Conservation (phyloP, 2,797 vertebrate species). For the Mormyrus proboscirostris region DNA sequence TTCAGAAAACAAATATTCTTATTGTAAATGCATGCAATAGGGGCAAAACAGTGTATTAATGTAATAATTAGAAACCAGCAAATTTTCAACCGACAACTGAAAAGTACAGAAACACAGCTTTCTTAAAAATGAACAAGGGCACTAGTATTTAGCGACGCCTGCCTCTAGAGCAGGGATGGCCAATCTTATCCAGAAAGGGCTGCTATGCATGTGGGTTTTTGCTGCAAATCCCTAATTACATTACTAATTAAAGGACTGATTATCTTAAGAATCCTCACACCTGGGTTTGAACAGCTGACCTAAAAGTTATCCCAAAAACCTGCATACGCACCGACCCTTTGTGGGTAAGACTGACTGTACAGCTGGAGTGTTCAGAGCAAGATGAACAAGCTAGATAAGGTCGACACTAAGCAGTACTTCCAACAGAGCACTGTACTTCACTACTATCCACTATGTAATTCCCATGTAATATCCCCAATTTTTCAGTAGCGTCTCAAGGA, state of each 20-base stretch:
- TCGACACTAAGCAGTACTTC: not conserved
- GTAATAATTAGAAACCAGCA: not conserved
- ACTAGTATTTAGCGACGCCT: not conserved
- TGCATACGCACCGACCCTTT: not conserved
- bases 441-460: not conserved
- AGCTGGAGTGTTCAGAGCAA: not conserved
- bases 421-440: not conserved
- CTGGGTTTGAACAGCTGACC: not conserved
- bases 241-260: not conserved
- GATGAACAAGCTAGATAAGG: not conserved
- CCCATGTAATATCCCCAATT: not conserved
- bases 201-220: not conserved
- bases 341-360: not conserved
- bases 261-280: not conserved
- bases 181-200: not conserved
- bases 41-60: not conserved
- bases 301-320: not conserved
- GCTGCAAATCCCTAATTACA: not conserved
- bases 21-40: not conserved
- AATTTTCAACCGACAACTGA: not conserved
- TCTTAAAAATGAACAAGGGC: not conserved
- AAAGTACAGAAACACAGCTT: not conserved
- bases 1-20: slow-evolving; percentile 10
- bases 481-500: not conserved
- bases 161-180: not conserved